These are phyloP conservation scores for Poecilia gillii DNA, from an alignment of 2,797 vertebrate species.

Conservation along the genomic window DNA sequence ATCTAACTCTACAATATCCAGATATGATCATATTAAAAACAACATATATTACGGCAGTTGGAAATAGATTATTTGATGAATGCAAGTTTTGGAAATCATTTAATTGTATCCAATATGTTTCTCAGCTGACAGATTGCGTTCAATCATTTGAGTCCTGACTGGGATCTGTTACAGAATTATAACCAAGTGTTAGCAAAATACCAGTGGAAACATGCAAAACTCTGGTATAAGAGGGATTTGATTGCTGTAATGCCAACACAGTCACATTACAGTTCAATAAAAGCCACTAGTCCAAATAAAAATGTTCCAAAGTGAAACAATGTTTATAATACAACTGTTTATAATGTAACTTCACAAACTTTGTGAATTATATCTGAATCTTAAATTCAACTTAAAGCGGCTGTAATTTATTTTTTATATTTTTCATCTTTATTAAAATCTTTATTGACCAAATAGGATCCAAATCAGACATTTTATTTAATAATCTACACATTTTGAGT, in stretches of 20 bases:
- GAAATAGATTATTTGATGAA: no score
- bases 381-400: background rate
- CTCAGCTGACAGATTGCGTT: no score
- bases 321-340: no score
- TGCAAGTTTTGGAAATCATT: no score
- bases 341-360: background rate
- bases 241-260: background rate
- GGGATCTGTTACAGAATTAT: no score
- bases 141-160: no score
- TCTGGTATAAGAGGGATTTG: background rate
- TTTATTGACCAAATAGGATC: background rate
- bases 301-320: background rate
- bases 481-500: background rate
- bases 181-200: no score
- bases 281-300: background rate
- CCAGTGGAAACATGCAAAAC: background rate
- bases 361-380: background rate
- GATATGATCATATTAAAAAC: no score
- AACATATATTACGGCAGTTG: no score
- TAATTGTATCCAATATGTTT: no score
- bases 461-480: background rate
- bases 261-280: background rate
- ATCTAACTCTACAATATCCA: no score
- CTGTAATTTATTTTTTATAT: background rate
- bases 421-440: background rate